Percentiles rank a stretch among this genome's conserved stretches.
These are phyloP conservation scores for Sebastiscus tertius DNA, from an alignment of 2,797 vertebrate species.

Conservation along the genomic window DNA sequence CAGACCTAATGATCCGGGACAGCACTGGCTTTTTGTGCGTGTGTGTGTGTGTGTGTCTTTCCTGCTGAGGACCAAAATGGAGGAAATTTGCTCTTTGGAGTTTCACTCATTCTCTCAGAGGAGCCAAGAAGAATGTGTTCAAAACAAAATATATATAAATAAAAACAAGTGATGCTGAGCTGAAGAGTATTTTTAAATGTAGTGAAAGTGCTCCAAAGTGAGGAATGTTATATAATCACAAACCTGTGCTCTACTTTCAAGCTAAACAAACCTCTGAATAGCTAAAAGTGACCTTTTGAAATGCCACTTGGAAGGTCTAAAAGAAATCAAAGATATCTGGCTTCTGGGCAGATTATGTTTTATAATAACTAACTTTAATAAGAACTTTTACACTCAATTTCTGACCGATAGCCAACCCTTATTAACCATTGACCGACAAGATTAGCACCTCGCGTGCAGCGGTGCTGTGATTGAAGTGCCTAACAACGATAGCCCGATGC, in stretches of 20 bases:
- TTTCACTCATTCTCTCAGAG: background rate
- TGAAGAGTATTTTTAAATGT: background rate
- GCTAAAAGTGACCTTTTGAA: constrained; percentile 37
- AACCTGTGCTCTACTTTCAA: constrained; percentile 13
- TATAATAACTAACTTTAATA: background rate
- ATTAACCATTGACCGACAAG: background rate
- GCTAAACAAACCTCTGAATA: background rate
- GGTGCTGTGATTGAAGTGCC: background rate
- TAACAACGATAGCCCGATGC: background rate
- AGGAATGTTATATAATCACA: background rate
- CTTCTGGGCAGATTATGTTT: background rate
- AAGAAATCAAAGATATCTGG: background rate
- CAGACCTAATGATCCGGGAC: constrained; percentile 44
- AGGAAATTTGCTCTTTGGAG: background rate
- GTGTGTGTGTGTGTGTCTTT: background rate
- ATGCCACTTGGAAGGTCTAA: constrained; percentile 22
- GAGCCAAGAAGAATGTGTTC: background rate
- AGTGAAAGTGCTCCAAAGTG: background rate
- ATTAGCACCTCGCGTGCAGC: background rate
- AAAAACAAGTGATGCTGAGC: background rate
- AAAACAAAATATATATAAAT: background rate
- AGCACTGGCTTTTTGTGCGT: background rate
- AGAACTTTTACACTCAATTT: background rate
- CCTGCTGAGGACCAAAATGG: background rate
- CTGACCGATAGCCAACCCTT: too few species aligned